Conservation (phyloP, 2,888 invertebrate genomes). For the Monoplex corrugatus region DNA sequence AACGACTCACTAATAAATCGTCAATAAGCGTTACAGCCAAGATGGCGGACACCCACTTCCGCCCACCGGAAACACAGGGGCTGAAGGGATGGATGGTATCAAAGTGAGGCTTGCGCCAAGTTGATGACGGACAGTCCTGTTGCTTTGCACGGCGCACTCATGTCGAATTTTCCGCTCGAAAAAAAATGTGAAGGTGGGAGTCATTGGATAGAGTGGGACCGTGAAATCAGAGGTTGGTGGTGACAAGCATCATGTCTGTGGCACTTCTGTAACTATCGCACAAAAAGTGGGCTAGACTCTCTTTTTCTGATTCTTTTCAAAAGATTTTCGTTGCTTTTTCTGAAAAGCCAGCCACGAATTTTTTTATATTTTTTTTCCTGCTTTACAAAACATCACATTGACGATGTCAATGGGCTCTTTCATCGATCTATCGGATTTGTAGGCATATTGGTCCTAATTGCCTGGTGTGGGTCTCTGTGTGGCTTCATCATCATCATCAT, state of each 20-base stretch:
- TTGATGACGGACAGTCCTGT: background rate
- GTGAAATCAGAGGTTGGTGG: background rate
- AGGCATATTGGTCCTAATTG: too few species aligned
- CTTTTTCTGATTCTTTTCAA: background rate
- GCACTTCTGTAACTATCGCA: background rate
- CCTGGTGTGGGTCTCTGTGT: too few species aligned
- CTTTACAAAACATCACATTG: too few species aligned
- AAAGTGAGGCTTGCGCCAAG: background rate
- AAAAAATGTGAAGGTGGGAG: background rate
- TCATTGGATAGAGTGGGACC: too few species aligned
- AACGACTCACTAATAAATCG: background rate
- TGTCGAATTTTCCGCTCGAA: conserved; percentile 18
- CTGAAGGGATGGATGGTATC: conserved; percentile 28
- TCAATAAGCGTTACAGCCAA: background rate
- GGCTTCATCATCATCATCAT: too few species aligned
- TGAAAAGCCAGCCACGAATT: too few species aligned
- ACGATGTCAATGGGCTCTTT: too few species aligned
- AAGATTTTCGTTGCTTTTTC: background rate
- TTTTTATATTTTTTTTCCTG: background rate
- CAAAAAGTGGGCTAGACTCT: background rate
- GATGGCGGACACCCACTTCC: conserved; percentile 43
- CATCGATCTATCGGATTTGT: too few species aligned
- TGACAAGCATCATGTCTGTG: background rate
- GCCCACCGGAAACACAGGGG: conserved; percentile 20
- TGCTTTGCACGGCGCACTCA: background rate